Base-by-base conservation (phyloP, 2,888 invertebrate genomes). In the Hololepta plana region DNA sequence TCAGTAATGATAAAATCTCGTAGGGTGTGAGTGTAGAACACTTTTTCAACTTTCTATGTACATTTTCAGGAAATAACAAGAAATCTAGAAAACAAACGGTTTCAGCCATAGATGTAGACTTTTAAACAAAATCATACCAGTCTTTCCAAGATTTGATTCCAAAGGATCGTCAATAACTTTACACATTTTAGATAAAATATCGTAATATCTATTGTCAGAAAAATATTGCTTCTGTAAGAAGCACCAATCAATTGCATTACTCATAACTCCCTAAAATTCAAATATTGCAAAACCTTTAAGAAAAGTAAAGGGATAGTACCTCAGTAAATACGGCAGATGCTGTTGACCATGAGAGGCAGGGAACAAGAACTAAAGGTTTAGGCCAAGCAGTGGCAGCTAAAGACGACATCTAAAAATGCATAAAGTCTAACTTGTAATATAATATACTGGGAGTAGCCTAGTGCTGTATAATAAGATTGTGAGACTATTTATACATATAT, bases 331-430 rank as follows among this genome's bases (percentile, higher is more conserved):
- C 93, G 24, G 82, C 74, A 2, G 95, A 84, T 6, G 96, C 96
- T 5, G 95, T 91, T 3, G 90, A 88, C 91, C 95, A 95, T 0
- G 95, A 93, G 15, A 98, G 62, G 48, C 95, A 96, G 22, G 98
- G 96, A 11, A 95, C 79, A 31, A 96, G 58, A 3, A 87, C 80
- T 38, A 96, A 57, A 4, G 96, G 96, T 47, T 90, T 82, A 12
- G 84, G 84, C 85, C 91, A 93, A 56, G 81, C 91, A 7, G 88
- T 81, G 8, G 93, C 95, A 35, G 95, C 91, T 39, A 98, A 60
- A 4, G 91, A 91, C 35, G 96, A 95, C 95, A 95, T 98, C 90
- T 95, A 55, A 26, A 47, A 19, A 26, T 16, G 7, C n/a, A n/a
- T n/a, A n/a, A n/a, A n/a, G n/a, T n/a, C n/a, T n/a, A n/a, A n/a